Conservation (phyloP, 30 jellyfish, hydroid and myxozoan species). For the Morbakka virulenta region DNA sequence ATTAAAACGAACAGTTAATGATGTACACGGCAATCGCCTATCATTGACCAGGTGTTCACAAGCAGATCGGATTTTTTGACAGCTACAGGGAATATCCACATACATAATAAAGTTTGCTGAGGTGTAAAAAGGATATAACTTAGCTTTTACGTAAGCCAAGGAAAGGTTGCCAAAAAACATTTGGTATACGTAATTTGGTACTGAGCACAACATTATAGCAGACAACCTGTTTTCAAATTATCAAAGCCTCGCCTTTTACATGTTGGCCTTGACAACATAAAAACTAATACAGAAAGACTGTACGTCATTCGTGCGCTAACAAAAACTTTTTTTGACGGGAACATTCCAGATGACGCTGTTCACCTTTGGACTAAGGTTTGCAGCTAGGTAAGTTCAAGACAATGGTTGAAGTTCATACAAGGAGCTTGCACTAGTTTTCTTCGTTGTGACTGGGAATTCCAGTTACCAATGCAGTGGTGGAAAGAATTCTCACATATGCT, state of each 20-base stretch:
- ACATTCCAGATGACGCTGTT: conserved; percentile 41
- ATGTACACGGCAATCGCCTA: conserved; percentile 20
- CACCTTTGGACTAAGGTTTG: conserved; percentile 37
- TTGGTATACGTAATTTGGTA: too few relatives aligned
- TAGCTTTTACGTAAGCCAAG: too few relatives aligned
- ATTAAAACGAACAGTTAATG: conserved; percentile 19
- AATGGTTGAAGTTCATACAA: conserved; percentile 23
- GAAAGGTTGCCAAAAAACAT: too few relatives aligned
- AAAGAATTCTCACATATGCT: conserved; percentile 46
- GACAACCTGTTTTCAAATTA: too few relatives aligned
- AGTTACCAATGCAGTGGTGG: conserved; percentile 73
- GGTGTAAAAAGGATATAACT: too few relatives aligned
- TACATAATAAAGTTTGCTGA: too few relatives aligned
- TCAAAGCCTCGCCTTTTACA: too few relatives aligned
- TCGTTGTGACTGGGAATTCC: conserved; percentile 53
- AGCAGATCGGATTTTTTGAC: too few relatives aligned
- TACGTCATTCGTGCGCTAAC: conserved; percentile 34
- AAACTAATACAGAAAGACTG: conserved; percentile 46
- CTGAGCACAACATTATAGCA: too few relatives aligned
- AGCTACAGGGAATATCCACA: too few relatives aligned
- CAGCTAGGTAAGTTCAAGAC: neutral
- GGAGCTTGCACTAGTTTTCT: conserved; percentile 59
- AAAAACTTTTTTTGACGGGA: conserved; percentile 33
- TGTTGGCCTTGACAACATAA: too few relatives aligned
- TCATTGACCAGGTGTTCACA: conserved; percentile 29